Conservation (phyloP, 2,888 invertebrate genomes). For the Andrena camellia region DNA sequence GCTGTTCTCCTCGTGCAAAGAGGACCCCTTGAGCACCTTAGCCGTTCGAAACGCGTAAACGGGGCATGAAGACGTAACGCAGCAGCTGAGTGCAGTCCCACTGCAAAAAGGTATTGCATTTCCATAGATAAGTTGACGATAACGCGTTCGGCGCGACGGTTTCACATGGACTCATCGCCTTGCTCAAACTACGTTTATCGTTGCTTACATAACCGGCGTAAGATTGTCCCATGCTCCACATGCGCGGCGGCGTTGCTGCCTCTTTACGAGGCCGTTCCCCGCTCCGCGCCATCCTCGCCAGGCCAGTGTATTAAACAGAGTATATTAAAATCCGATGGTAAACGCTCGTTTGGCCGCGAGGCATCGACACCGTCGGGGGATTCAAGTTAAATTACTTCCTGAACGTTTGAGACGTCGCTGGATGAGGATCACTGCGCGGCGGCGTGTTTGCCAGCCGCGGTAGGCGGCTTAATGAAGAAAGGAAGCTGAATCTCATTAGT, state of each 20-base stretch:
- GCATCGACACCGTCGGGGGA: conserved; percentile 34
- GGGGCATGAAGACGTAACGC: conserved; percentile 13
- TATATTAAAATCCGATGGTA: conserved; percentile 54
- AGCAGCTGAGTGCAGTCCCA: conserved; percentile 9
- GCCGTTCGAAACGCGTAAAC: background rate
- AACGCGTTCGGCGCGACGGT: conserved; percentile 35
- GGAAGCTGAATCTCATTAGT: conserved; percentile 74
- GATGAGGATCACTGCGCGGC: conserved; percentile 60
- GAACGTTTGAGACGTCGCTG: conserved; percentile 37
- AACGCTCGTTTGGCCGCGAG: conserved; percentile 35
- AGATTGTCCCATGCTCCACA: conserved; percentile 68
- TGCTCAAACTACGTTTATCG: conserved; percentile 72
- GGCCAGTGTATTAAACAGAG: conserved; percentile 43
- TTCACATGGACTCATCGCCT: conserved; percentile 27
- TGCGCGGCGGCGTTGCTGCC: conserved; percentile 44
- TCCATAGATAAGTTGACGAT: conserved; percentile 60
- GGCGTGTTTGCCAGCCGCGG: conserved; percentile 42
- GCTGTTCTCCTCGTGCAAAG: background rate
- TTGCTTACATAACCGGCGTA: conserved; percentile 68
- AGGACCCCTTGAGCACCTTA: background rate
- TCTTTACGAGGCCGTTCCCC: conserved; percentile 52
- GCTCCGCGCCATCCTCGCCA: conserved; percentile 55
- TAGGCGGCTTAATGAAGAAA: conserved; percentile 71
- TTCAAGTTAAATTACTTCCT: conserved; percentile 52
- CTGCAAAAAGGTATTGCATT: conserved; percentile 41